Evolutionary conservation across 2,888 invertebrate genomes (phyloP).

Genomic region (Caenorhabditis sp.): DNA sequence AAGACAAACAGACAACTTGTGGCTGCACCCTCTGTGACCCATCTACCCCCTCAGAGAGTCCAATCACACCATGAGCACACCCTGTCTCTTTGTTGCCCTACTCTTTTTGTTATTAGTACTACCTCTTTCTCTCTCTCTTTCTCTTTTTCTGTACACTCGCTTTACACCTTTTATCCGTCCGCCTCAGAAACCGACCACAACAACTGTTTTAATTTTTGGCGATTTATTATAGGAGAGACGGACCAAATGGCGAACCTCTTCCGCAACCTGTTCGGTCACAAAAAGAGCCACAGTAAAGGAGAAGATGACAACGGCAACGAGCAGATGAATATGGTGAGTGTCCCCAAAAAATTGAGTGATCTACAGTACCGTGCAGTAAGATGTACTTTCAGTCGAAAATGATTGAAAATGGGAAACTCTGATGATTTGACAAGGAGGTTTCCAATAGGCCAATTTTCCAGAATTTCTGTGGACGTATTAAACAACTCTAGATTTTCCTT

Average conservation of each 20-base stretch:
- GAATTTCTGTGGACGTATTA: no score
- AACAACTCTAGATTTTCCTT: no score
- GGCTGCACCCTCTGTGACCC: not conserved
- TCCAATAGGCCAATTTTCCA: no score
- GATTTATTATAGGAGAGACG: constrained; percentile 4
- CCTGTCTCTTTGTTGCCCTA: constrained; percentile 11
- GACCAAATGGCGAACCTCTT: constrained; percentile 61
- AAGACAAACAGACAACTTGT: constrained; percentile 16
- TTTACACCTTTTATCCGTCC: constrained; percentile 30
- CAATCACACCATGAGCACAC: constrained; percentile 28
- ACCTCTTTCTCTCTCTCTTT: no score
- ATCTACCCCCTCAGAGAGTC: not conserved
- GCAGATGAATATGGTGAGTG: constrained; percentile 5
- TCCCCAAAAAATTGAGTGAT: no score
- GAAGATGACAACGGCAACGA: constrained; percentile 46
- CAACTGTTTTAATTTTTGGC: constrained; percentile 43
- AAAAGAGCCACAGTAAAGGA: constrained; percentile 53
- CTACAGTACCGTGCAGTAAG: no score
- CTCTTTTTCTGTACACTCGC: constrained; percentile 16
- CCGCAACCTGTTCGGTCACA: constrained; percentile 63
- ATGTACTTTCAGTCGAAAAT: no score
- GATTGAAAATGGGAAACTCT: no score
- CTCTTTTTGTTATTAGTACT: constrained; percentile 34
- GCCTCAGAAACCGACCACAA: not conserved
- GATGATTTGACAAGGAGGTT: no score